Percentiles rank a stretch among this genome's conserved stretches.
Evolutionary conservation across 2,888 invertebrate genomes (phyloP).

Genomic region (Helicoverpa assulta): DNA sequence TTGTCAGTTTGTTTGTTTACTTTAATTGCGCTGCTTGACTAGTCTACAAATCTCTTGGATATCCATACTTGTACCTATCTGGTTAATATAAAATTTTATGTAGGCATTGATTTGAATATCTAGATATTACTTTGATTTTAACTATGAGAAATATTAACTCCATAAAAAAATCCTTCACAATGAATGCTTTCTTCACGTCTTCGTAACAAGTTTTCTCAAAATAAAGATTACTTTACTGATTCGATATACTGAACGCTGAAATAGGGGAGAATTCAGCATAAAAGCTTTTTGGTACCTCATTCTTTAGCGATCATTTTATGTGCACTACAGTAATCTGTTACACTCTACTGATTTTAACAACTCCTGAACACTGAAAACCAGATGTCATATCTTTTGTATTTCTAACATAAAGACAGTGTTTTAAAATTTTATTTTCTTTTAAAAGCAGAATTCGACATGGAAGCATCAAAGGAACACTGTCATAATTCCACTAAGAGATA

Average conservation of each 20-base stretch:
- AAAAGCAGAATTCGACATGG: not conserved
- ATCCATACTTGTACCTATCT: constrained; percentile 26
- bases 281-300: constrained; percentile 4
- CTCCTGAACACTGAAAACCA: constrained; percentile 10
- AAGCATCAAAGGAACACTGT: not conserved
- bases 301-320: constrained; percentile 22
- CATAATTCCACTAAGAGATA: not conserved
- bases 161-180: not conserved
- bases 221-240: too few relatives aligned
- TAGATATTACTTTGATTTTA: too few relatives aligned
- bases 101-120: not conserved
- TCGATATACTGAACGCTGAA: not conserved
- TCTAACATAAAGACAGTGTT: not conserved
- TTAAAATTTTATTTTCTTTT: not conserved
- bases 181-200: too few relatives aligned
- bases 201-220: too few relatives aligned
- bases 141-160: too few relatives aligned
- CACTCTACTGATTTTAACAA: constrained; percentile 31
- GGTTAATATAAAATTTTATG: not conserved
- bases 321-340: constrained; percentile 18
- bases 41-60: constrained; percentile 25
- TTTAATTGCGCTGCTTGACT: constrained; percentile 29
- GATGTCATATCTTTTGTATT: not conserved
- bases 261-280: not conserved
- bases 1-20: constrained; percentile 51